These are phyloP conservation scores for Drosophila sechellia DNA, from an alignment of 1,140 invertebrate species.

Conservation along the genomic window DNA sequence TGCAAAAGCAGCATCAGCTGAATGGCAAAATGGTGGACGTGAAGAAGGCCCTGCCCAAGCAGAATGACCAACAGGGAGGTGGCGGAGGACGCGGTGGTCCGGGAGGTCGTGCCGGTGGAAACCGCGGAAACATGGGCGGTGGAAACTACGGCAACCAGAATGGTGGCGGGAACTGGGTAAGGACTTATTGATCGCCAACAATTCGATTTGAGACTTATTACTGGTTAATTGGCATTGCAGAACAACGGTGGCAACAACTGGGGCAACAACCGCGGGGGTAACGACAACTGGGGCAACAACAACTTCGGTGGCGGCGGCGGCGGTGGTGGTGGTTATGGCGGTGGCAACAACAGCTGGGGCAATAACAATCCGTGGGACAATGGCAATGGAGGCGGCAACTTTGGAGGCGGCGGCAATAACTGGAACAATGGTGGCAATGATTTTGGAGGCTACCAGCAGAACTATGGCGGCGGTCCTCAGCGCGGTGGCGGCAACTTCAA, in stretches of 20 bases:
- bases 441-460: slow-evolving; percentile 91
- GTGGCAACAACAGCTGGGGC: slow-evolving; percentile 80
- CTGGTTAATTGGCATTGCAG: slow-evolving; percentile 12
- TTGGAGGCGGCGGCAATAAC: slow-evolving; percentile 60
- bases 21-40: slow-evolving; percentile 92
- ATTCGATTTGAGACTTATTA: neutral
- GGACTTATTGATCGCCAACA: slow-evolving; percentile 85
- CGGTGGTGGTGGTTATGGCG: slow-evolving; percentile 66
- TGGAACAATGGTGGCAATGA: slow-evolving; percentile 85
- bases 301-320: slow-evolving; percentile 85
- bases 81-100: slow-evolving; percentile 70
- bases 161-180: slow-evolving; percentile 86
- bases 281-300: slow-evolving; percentile 87
- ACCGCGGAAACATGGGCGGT: slow-evolving; percentile 69
- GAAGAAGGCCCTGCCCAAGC: slow-evolving; percentile 91
- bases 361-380: slow-evolving; percentile 85
- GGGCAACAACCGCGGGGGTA: slow-evolving; percentile 88
- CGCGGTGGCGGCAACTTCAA: slow-evolving; percentile 86
- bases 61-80: slow-evolving; percentile 87
- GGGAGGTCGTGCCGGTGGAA: slow-evolving; percentile 63
- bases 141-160: slow-evolving; percentile 80
- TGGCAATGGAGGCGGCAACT: slow-evolving; percentile 67
- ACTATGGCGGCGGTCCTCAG: slow-evolving; percentile 89
- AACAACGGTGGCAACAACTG: slow-evolving; percentile 89
- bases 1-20: slow-evolving; percentile 90